phyloP scores from a whole-genome alignment of 2,113 vertebrate genomes.

The Egretta garzetta region DNA sequence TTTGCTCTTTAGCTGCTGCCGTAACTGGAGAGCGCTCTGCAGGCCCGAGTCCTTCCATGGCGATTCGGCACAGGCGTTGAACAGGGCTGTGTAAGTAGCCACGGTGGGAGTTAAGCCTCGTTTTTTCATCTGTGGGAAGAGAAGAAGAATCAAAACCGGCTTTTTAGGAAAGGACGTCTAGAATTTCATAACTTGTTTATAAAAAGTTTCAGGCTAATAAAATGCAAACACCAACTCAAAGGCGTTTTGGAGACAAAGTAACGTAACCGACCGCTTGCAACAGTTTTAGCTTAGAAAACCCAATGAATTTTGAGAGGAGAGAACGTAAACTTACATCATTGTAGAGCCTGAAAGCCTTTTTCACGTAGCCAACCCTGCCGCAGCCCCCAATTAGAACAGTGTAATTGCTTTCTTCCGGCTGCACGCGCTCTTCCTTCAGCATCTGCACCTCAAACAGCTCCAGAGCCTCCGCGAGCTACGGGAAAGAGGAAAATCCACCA shows the following conservation, averaged over 20 bases:
- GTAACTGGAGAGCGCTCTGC: slow-evolving; percentile 83
- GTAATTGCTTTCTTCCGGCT: slow-evolving; percentile 89
- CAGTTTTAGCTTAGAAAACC: not conserved
- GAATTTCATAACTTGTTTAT: not conserved
- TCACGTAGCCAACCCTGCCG: slow-evolving; percentile 87
- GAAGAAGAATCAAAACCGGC: not conserved
- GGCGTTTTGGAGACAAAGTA: not conserved
- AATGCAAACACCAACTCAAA: not conserved
- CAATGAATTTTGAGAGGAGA: not conserved
- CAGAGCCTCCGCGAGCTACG: slow-evolving; percentile 88
- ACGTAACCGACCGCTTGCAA: rapidly evolving
- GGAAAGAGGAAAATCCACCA: not conserved
- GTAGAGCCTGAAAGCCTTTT: slow-evolving; percentile 91
- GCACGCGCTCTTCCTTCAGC: slow-evolving; percentile 85
- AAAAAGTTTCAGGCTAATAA: not conserved
- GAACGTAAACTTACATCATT: slow-evolving; percentile 81
- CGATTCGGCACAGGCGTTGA: slow-evolving; percentile 91
- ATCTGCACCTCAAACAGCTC: slow-evolving; percentile 89
- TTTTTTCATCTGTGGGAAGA: slow-evolving; percentile 89
- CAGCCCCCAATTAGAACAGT: slow-evolving; percentile 91
- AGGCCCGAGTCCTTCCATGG: slow-evolving; percentile 85
- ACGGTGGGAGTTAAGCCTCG: slow-evolving; percentile 80
- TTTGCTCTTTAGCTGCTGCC: slow-evolving; percentile 82
- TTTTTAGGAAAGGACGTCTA: not conserved
- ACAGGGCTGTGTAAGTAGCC: slow-evolving; percentile 92